Evolutionary conservation across 2,113 vertebrate species (phyloP).

Genomic region (Pseudorasbora parva): DNA sequence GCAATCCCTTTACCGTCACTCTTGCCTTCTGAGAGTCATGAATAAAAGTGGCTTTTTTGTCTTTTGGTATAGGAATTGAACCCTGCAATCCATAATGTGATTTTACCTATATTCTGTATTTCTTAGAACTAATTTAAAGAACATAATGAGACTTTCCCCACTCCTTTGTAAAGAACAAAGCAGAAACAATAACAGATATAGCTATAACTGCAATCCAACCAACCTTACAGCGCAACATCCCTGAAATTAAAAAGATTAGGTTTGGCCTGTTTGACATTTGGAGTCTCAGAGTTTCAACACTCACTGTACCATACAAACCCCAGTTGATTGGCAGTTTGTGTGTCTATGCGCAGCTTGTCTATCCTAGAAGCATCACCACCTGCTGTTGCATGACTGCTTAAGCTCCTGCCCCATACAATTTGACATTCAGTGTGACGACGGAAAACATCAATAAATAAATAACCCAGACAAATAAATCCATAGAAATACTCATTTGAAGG

Average conservation of each 20-base stretch:
- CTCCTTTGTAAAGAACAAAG: not conserved
- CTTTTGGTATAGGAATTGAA: conserved; percentile 20
- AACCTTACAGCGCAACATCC: not conserved
- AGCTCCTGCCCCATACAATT: conserved; percentile 59
- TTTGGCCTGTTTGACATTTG: conserved; percentile 14
- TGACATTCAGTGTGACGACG: conserved; percentile 54
- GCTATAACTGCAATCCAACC: not conserved
- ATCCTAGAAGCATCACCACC: conserved; percentile 59
- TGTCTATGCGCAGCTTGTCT: conserved; percentile 52
- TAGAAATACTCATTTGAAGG: conserved; percentile 63
- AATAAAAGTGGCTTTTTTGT: conserved; percentile 19
- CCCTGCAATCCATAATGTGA: conserved; percentile 32
- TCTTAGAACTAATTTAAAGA: not conserved
- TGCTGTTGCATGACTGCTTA: conserved; percentile 62
- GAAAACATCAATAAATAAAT: conserved; percentile 66
- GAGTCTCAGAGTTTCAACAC: conserved; percentile 32
- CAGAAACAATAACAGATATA: not conserved
- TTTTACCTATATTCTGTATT: not conserved
- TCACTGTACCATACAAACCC: conserved; percentile 44
- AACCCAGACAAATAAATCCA: conserved; percentile 63
- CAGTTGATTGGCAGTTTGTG: conserved; percentile 55
- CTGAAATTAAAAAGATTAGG: conserved; percentile 19
- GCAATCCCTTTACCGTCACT: not conserved
- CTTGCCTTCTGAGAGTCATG: conserved; percentile 3
- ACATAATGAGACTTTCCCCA: not conserved